Base-by-base conservation (phyloP, 2,888 invertebrate genomes). In the Merodon equestris region DNA sequence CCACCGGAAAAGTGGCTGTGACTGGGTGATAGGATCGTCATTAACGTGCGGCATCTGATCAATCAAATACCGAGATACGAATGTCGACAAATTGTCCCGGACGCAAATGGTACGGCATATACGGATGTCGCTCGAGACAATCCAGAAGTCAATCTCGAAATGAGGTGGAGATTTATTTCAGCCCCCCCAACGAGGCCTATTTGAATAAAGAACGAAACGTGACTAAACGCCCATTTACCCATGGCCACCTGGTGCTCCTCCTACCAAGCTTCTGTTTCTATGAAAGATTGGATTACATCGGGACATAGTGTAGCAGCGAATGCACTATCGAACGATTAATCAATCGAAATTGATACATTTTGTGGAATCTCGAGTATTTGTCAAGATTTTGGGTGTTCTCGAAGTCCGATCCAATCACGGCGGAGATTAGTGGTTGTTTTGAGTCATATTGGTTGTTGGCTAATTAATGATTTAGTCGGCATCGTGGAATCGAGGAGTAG, bases 281-380 rank as follows among this genome's bases (percentile, higher is more conserved):
- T n/a, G 10, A 10, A 17, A n/a, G n/a, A 51, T 42, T 12, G 15
- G 42, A 13, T 36, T 12, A 1, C n/a, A 13, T 45, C 4, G n/a
- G n/a, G n/a, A n/a, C 18, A 51, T 34, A 14, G 40, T 19, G 48
- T 47, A 9, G 14, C 1, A 1, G 14, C 27, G 19, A 9, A 51
- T 50, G 56, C 67, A 19, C 9, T 53, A 73, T 58, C 38, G 13
- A 17, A 3, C 63, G 38, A 63, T 79, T 68, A 63, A 73, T 79
- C 79, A 79, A 18, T 13, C 27, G 73, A 70, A 74, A 74, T 74
- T 58, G 74, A 79, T 79, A 74, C 74, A 74, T 79, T 79, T 70
- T 56, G 17, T 19, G 68, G 79, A 74, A 79, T 79, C 64, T 68
- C 36, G 57, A 48, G 27, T 64, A 68, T 70, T 63, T 68, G 63